Evolutionary conservation across 2,888 invertebrate species (phyloP).

Genomic region (Thera britannica): DNA sequence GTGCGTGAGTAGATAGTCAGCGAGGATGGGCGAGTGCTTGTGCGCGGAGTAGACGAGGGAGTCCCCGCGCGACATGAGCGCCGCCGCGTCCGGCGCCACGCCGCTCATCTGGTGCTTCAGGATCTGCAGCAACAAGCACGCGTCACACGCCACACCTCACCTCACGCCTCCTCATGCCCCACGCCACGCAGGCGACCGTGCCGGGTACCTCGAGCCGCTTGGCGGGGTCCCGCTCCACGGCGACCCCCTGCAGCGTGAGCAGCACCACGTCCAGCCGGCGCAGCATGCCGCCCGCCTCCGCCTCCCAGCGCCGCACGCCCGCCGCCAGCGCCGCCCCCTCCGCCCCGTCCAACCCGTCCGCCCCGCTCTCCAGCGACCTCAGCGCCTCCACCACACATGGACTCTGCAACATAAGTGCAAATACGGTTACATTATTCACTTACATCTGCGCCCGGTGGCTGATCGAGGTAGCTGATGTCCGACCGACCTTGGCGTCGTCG

Average conservation of each 20-base stretch:
- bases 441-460: no score
- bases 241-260: constrained; percentile 84
- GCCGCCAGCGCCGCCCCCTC: constrained; percentile 1
- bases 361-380: constrained; percentile 27
- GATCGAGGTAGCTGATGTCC: neutral
- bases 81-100: constrained; percentile 90
- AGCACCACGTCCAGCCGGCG: constrained; percentile 85
- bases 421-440: no score
- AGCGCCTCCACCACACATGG: constrained; percentile 10
- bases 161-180: no score
- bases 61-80: constrained; percentile 91
- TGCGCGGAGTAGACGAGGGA: constrained; percentile 89
- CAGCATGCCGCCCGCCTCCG: constrained; percentile 62
- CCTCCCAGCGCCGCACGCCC: constrained; percentile 51
- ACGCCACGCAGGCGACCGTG: no score
- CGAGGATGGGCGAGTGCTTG: constrained; percentile 80
- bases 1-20: constrained; percentile 82
- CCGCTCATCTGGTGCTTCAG: constrained; percentile 86
- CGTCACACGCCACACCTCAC: neutral
- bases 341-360: constrained; percentile 22
- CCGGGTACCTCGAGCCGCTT: constrained; percentile 85
- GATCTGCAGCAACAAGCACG: constrained; percentile 66
- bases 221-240: constrained; percentile 85
- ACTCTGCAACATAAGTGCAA: neutral
- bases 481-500: constrained; percentile 37